Evolutionary conservation across 53 echinoderm and acorn worm genomes (phyloP).

Genomic region (Henricia sp.): DNA sequence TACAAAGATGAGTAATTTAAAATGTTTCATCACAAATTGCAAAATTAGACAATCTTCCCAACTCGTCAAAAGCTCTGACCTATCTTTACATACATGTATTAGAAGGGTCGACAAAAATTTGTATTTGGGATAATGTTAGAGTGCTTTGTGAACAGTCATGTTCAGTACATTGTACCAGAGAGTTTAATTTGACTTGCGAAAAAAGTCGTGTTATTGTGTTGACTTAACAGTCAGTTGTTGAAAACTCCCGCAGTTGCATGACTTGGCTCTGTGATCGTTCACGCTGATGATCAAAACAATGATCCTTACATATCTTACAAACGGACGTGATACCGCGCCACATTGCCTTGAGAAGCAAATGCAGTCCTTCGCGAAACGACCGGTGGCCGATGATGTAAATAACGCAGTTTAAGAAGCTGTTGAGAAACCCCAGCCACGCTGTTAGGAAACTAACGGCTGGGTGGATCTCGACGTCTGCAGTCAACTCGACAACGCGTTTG

Average conservation of each 20-base stretch:
- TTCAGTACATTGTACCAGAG: too few relatives aligned
- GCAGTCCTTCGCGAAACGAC: slow-evolving; percentile 77
- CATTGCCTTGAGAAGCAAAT: slow-evolving; percentile 34
- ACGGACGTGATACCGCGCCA: slow-evolving; percentile 23
- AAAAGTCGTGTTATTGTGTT: too few relatives aligned
- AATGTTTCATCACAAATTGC: too few relatives aligned
- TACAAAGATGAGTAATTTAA: too few relatives aligned
- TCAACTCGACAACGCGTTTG: slow-evolving; percentile 66
- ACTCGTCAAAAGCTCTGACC: too few relatives aligned
- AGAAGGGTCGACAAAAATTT: too few relatives aligned
- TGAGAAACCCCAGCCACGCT: slow-evolving; percentile 87
- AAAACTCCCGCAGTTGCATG: slow-evolving; percentile 28
- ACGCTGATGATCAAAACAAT: slow-evolving; percentile 2
- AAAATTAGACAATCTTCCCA: too few relatives aligned
- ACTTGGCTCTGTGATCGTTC: slow-evolving; percentile 45
- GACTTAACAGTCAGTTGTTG: slow-evolving; percentile 26
- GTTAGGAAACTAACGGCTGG: slow-evolving; percentile 77
- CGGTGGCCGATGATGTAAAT: slow-evolving; percentile 90
- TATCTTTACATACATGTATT: too few relatives aligned
- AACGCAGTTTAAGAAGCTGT: slow-evolving; percentile 94
- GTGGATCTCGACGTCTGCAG: slow-evolving; percentile 53
- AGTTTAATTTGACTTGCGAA: too few relatives aligned
- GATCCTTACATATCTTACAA: slow-evolving; percentile 39
- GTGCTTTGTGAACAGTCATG: too few relatives aligned
- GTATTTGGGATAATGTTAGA: too few relatives aligned